Evolutionary conservation across 2,113 vertebrate species (phyloP).

Genomic region (Phalacrocorax aristotelis): DNA sequence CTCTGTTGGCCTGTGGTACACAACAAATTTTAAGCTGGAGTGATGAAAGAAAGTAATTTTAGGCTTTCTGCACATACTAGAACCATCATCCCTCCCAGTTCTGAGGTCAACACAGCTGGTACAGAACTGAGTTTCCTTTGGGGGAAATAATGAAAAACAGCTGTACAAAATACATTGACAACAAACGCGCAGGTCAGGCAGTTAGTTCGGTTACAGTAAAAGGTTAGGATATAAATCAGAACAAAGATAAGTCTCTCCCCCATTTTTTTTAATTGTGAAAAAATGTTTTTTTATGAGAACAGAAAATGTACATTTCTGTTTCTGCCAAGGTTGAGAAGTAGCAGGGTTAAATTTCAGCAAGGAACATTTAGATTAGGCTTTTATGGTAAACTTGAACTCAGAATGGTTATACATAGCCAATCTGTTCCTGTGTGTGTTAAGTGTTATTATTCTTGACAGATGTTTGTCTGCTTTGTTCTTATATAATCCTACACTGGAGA

Average conservation of each 20-base stretch:
- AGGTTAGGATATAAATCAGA: background rate
- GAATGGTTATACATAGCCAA: background rate
- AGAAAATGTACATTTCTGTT: background rate
- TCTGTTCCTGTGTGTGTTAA: background rate
- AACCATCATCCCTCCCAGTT: background rate
- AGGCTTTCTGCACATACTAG: background rate
- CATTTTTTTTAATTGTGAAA: background rate
- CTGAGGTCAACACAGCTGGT: background rate
- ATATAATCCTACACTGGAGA: background rate
- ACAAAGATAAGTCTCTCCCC: background rate
- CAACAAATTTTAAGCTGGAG: background rate
- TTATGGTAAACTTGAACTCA: background rate
- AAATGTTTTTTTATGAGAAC: background rate
- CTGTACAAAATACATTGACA: background rate
- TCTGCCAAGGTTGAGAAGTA: background rate
- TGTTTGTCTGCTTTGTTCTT: background rate
- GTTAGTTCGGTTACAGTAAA: background rate
- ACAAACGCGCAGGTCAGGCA: background rate
- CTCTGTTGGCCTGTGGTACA: background rate
- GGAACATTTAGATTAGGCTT: background rate
- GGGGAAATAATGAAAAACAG: background rate
- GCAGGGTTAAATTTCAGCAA: background rate
- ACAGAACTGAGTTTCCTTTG: background rate
- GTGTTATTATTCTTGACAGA: background rate
- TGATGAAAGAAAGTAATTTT: background rate